Conservation (phyloP, 2,888 invertebrate genomes). For the Unio delphinus region DNA sequence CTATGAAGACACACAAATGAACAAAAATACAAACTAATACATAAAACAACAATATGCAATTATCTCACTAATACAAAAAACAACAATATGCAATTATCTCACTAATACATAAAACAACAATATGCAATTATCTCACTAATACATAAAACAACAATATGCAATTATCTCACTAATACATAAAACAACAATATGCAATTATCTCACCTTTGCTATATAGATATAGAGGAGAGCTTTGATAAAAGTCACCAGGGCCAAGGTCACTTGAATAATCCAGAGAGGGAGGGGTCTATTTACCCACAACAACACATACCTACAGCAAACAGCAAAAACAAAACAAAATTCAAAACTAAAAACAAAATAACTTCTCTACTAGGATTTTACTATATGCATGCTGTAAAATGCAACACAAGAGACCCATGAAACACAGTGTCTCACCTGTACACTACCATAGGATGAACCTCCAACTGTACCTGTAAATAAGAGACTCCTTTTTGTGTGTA, state of each 20-base stretch:
- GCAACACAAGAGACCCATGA: too few relatives aligned
- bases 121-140: conserved; percentile 39
- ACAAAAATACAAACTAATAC: too few relatives aligned
- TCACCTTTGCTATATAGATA: conserved; percentile 96
- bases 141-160: too few relatives aligned
- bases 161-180: conserved; percentile 73
- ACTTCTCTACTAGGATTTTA: not conserved
- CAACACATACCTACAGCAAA: conserved; percentile 81
- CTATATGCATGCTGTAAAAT: too few relatives aligned
- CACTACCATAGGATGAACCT: too few relatives aligned
- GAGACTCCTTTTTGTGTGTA: too few relatives aligned
- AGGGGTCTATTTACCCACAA: conserved; percentile 93
- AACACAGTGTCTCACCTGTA: too few relatives aligned
- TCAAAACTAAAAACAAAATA: conserved; percentile 4
- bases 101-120: conserved; percentile 74
- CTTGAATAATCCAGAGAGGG: conserved; percentile 90
- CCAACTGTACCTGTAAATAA: not conserved
- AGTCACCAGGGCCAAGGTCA: conserved; percentile 89
- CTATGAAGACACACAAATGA: too few relatives aligned
- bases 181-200: conserved; percentile 58
- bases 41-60: too few relatives aligned
- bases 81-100: conserved; percentile 66
- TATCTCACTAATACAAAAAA: conserved; percentile 73
- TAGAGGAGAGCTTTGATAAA: conserved; percentile 92
- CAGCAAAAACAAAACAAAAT: conserved; percentile 5